Evolutionary conservation across 1,140 invertebrate species (phyloP).

Genomic region (Geopemphigus sp.): DNA sequence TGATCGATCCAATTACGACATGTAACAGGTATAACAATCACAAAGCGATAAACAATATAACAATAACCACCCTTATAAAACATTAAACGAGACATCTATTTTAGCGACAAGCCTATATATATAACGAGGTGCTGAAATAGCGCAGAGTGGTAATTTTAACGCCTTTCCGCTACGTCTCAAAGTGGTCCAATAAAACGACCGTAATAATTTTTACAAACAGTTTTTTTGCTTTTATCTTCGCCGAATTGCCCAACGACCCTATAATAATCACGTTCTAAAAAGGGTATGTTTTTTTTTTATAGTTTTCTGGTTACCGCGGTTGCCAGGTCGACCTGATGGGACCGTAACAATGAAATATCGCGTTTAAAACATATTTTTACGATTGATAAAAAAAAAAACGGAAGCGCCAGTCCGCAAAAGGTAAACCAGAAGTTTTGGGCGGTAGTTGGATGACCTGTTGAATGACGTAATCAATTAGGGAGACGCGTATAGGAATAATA

Average conservation of each 20-base stretch:
- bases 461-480: constrained; percentile 7
- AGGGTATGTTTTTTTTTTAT: constrained; percentile 32
- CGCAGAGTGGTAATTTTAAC: constrained; percentile 27
- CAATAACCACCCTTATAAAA: neutral
- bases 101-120: neutral
- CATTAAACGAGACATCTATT: constrained; percentile 5
- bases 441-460: neutral
- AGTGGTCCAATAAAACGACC: constrained; percentile 14
- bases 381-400: constrained; percentile 32
- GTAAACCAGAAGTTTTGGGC: neutral
- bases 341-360: constrained; percentile 21
- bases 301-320: constrained; percentile 8
- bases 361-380: constrained; percentile 4
- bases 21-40: neutral
- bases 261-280: constrained; percentile 18
- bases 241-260: neutral
- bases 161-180: constrained; percentile 23
- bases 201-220: constrained; percentile 16
- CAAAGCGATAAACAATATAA: neutral
- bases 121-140: constrained; percentile 11
- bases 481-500: neutral
- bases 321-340: neutral
- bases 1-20: neutral
- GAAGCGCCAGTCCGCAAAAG: neutral
- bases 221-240: constrained; percentile 17